Conservation (phyloP, 2,797 vertebrate genomes). For the Poecile montanus region DNA sequence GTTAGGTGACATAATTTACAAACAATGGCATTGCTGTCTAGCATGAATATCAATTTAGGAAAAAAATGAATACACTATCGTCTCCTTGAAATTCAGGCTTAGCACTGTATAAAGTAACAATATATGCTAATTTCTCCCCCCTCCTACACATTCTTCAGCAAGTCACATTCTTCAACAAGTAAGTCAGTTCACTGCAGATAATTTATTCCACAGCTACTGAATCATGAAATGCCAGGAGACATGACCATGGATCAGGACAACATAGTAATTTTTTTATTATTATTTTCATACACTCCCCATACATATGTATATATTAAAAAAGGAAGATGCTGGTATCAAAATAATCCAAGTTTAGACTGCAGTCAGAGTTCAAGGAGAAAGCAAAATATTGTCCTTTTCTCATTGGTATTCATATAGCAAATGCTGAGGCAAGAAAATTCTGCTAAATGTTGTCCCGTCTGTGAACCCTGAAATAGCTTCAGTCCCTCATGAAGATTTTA, state of each 20-base stretch:
- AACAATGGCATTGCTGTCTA: slow-evolving; percentile 28
- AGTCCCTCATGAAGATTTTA: background rate
- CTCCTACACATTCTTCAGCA: slow-evolving; percentile 52
- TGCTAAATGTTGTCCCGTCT: background rate
- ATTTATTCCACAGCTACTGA: slow-evolving; percentile 47
- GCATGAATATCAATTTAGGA: background rate
- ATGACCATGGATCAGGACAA: slow-evolving; percentile 7
- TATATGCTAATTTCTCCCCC: slow-evolving; percentile 12
- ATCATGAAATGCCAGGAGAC: background rate
- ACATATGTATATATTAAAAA: background rate
- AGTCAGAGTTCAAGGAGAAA: slow-evolving; percentile 11
- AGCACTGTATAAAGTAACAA: slow-evolving; percentile 6
- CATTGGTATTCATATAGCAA: background rate
- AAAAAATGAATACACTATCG: background rate
- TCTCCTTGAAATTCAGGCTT: slow-evolving; percentile 12
- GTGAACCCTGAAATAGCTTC: slow-evolving; percentile 32
- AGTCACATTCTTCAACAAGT: slow-evolving; percentile 55
- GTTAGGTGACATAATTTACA: slow-evolving; percentile 32
- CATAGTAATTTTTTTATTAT: background rate
- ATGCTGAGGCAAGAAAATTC: background rate
- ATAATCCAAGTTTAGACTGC: background rate
- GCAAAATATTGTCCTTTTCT: background rate
- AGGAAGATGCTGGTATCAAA: background rate
- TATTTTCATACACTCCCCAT: background rate
- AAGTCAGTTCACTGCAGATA: slow-evolving; percentile 33